Base-by-base conservation (phyloP, 2,797 vertebrate genomes). In the Pantherophis alleghaniensis region DNA sequence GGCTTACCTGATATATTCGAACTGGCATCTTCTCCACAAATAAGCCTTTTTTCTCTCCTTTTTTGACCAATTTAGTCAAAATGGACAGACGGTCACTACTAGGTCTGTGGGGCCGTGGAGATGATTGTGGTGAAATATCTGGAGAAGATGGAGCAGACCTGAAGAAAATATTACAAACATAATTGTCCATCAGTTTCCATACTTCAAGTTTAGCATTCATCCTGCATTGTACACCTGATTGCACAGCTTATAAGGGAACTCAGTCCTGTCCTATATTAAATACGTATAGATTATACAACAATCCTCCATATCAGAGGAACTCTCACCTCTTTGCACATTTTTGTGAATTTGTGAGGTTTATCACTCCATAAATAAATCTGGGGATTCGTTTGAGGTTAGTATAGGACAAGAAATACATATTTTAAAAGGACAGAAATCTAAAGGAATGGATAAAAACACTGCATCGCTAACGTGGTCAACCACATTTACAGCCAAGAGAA, bases 11-110 rank as follows among this genome's bases (percentile, higher is more conserved):
- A 95, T 99, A 99, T 96, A 99, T 99, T 92, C 99, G 97, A 93
- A 98, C 99, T 0, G 99, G 99, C 99, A 99, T 99, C 96, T 99
- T 99, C 96, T 99, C 99, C 37, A 99, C 99, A 98, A 99, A 99
- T 11, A 99, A 98, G 3, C 99, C 99, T 95, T 99, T 99, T 96
- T 99, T 99, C 95, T 99, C 99, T 66, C 99, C 99, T 93, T 99
- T 99, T 92, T 98, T 98, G 91, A 99, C 99, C 93, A 99, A 97
- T 56, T 99, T 99, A 51, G 99, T 99, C 94, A 99, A 97, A 96
- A 99, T 98, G 94, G 99, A 99, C 86, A 99, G 98, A 1, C 99
- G 98, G 96, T 99, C 99, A 26, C 98, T 99, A 97, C 98, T 99
- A 95, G 99, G 98, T 92, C 99, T 98, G 7, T 99, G 98, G n/a